Evolutionary conservation across 2,888 invertebrate species (phyloP), one percentile per base, ranked within the genome.

Genomic region (Eristalinus aeneus): DNA sequence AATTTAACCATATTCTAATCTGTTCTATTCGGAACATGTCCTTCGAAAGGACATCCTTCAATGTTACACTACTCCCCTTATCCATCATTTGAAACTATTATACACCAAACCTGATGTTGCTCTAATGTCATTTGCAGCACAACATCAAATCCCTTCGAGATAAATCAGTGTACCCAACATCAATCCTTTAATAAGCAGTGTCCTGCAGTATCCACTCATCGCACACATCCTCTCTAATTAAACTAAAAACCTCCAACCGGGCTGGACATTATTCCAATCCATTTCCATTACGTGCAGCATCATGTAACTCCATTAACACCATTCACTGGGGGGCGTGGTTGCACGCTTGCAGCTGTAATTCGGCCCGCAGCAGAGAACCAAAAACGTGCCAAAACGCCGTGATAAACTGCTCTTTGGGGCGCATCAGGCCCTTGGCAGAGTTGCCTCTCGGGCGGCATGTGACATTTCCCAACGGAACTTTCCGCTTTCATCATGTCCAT

Each of bases 331-430:
- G 34, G 46, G 46, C 39, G 39, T 39, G 16, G n/a, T 12, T 39
- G 16, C 39, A 39, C n/a, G 46, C 16, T n/a, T 16, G 46, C 46
- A 46, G n/a, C 16, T 46, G 8, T 16, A 8, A 16, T 8, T n/a
- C 16, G 16, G 16, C 6, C 16, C 46, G 46, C 46, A n/a, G n/a
- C 46, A 5, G 16, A 46, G 16, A n/a, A 6, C 65, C 16, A 34
- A 76, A 72, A 82, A 68, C 68, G 58, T 73, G 53, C 73, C 67
- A 16, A 83, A 78, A 60, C 36, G 22, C n/a, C 34, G 9, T 58
- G 54, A 77, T 46, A 64, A 63, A 58, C 16, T 5, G 12, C 6
- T 34, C 34, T 61, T 10, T 0, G 46, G 54, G 54, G 11, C 54
- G 36, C 32, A 60, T 46, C 31, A 65, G 11, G n/a, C 23, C 39